A percentile compares a stretch with the other conserved stretches of the same genome.
Conservation (phyloP, 2,797 vertebrate species). For the Sylvilagus floridanus region DNA sequence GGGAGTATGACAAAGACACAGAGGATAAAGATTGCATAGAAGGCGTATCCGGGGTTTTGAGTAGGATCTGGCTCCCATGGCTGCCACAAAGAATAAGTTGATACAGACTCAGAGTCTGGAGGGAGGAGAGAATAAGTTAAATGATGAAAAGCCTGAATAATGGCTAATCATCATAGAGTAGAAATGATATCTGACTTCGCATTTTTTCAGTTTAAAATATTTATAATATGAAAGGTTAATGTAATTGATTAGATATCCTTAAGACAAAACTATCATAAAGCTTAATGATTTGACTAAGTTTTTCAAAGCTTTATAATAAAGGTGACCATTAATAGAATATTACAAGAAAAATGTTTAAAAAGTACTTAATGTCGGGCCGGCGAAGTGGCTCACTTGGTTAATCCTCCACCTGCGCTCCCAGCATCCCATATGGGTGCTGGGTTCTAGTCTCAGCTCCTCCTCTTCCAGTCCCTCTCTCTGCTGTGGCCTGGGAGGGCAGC, state of each 20-base stretch:
- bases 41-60: background rate
- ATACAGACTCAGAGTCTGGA: background rate
- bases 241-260: background rate
- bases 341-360: background rate
- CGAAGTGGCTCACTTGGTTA: too few relatives aligned
- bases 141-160: background rate
- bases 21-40: background rate
- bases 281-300: background rate
- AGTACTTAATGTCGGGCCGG: too few relatives aligned
- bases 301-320: background rate
- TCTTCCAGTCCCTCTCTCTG: too few relatives aligned
- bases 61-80: background rate
- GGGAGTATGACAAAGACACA: background rate
- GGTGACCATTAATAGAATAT: background rate
- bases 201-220: background rate
- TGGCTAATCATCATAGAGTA: background rate
- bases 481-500: too few relatives aligned
- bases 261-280: background rate
- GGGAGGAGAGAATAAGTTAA: background rate
- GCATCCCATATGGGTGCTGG: too few relatives aligned
- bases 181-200: background rate
- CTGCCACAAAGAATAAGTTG: background rate
- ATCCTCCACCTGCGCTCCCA: too few relatives aligned
- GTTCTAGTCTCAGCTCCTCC: too few relatives aligned
- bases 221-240: background rate